Base-by-base conservation (phyloP, 2,113 vertebrate genomes). In the Sylvilagus bachmani region DNA sequence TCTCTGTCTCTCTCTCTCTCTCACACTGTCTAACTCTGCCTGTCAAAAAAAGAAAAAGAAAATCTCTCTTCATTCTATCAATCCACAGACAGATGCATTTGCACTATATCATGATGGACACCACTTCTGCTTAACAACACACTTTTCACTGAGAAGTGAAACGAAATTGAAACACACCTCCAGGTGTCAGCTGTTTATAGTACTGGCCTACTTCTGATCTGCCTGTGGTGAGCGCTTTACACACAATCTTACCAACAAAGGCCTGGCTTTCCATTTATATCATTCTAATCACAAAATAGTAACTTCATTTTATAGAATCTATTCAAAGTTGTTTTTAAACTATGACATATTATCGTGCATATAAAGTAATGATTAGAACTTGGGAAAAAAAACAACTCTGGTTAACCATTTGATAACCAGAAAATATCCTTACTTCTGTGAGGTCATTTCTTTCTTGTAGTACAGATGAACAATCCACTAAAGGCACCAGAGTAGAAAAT, bases 401-500 rank as follows among this genome's bases (percentile, higher is more conserved):
- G 61, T n/a, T 64, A 86, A 51, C 5, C 24, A 29, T 36, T 92
- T 94, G 14, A 19, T 2, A 95, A n/a, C 1, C 27, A 75, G 14
- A 86, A 92, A 96, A n/a, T 5, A 66, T 33, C 96, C 97, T 98
- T 98, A 99, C 99, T 98, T 99, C 99, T 82, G 99, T 99, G 95
- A 99, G 98, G 97, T 99, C 99, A 33, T 98, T 98, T 98, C 99
- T 99, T 98, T 99, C 99, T 97, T 99, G 99, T 24, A 99, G 98
- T 93, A 99, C 98, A 97, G 99, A 99, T 69, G 99, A 99, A 97
- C 99, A 99, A 97, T 99, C 99, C 97, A 99, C 99, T 99, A 99
- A 99, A 99, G 99, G 99, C 99, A 99, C 99, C 98, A 99, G 98
- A 98, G 99, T 99, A 97, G 99, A 99, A 99, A 99, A 99, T 4